These are phyloP conservation scores for Parnassius glacialis DNA, from an alignment of 2,888 invertebrate genomes.

Conservation along the genomic window DNA sequence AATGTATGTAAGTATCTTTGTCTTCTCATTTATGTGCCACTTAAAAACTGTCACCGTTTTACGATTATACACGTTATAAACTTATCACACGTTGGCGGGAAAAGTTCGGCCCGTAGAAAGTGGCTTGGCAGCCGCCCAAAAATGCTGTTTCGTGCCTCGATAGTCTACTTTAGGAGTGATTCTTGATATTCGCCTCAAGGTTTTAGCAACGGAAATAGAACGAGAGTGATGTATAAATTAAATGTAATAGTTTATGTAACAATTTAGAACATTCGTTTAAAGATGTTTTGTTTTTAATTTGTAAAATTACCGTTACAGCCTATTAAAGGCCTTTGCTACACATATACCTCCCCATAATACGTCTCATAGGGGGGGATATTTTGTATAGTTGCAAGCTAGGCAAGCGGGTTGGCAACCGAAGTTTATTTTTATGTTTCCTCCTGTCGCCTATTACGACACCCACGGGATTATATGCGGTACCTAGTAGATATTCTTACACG, in stretches of 20 bases:
- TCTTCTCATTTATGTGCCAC: not conserved
- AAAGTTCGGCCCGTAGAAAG: slow-evolving; percentile 19
- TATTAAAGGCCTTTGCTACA: too few relatives aligned
- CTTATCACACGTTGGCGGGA: not conserved
- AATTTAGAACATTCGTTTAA: not conserved
- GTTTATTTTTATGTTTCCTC: too few relatives aligned
- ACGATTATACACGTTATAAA: slow-evolving; percentile 4
- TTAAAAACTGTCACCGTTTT: slow-evolving; percentile 10
- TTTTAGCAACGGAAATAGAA: slow-evolving; percentile 15
- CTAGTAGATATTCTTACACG: too few relatives aligned
- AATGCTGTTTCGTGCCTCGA: slow-evolving; percentile 9
- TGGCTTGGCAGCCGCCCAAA: slow-evolving; percentile 22
- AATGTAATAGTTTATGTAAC: not conserved
- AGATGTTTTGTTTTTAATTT: not conserved
- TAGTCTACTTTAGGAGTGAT: slow-evolving; percentile 22
- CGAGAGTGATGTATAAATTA: not conserved
- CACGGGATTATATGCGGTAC: too few relatives aligned
- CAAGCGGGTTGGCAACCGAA: too few relatives aligned
- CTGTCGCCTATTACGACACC: too few relatives aligned
- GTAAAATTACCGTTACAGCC: too few relatives aligned
- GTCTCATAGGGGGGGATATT: too few relatives aligned
- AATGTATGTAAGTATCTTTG: too few relatives aligned
- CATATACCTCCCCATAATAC: too few relatives aligned
- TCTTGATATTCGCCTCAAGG: slow-evolving; percentile 10
- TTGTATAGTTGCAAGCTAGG: too few relatives aligned